Conservation (phyloP, 2,888 invertebrate species). For the Molanna angustata region DNA sequence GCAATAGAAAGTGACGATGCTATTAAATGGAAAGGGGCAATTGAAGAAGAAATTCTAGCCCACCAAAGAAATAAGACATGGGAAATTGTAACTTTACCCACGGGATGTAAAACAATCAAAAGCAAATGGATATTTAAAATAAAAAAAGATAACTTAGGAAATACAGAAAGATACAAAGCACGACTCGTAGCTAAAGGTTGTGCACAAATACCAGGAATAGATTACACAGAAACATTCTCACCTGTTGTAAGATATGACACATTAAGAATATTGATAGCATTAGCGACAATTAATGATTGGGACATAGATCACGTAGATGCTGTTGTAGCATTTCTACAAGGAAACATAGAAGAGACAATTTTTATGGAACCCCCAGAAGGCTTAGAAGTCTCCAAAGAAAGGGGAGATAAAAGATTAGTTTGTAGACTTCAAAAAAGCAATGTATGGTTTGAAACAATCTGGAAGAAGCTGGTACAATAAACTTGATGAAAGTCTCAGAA, state of each 20-base stretch:
- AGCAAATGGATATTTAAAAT: conserved; percentile 5
- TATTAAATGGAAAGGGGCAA: conserved; percentile 5
- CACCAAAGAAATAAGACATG: background rate
- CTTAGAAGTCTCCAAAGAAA: conserved; percentile 9
- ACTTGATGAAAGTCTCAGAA: background rate
- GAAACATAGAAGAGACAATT: background rate
- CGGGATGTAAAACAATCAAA: background rate
- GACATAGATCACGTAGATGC: conserved; percentile 3
- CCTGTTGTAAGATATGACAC: conserved; percentile 4
- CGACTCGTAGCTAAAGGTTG: conserved; percentile 6
- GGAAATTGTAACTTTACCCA: background rate
- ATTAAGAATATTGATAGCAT: background rate
- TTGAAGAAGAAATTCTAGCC: background rate
- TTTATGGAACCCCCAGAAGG: background rate
- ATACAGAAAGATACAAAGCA: background rate
- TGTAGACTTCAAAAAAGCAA: conserved; percentile 1
- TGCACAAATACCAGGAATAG: background rate
- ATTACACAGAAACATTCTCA: conserved; percentile 6
- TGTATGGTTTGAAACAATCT: conserved; percentile 5
- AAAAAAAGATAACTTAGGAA: background rate
- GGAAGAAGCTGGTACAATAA: conserved; percentile 3
- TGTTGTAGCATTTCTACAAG: conserved; percentile 3
- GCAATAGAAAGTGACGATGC: background rate
- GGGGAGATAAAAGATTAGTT: conserved; percentile 3
- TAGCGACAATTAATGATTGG: conserved; percentile 2